These are phyloP conservation scores for Ascidia mentula DNA, from an alignment of 23 tunicate genomes.

Conservation along the genomic window DNA sequence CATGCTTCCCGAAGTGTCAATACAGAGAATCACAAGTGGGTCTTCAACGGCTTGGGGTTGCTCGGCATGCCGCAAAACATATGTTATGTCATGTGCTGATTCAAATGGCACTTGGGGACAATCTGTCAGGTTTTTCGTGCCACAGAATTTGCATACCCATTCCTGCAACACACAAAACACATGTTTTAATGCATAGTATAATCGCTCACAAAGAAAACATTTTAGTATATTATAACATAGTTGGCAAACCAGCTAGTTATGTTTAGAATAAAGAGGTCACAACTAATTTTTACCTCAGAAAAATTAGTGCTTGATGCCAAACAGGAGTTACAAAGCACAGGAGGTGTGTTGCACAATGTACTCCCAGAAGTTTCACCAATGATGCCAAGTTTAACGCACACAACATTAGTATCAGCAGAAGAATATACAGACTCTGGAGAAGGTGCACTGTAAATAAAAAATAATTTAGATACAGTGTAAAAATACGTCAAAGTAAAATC, in stretches of 20 bases:
- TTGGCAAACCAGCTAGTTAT: not conserved
- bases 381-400: conserved; percentile 50
- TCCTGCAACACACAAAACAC: conserved; percentile 18
- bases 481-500: not conserved
- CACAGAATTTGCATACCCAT: conserved; percentile 72
- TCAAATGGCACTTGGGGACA: not conserved
- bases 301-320: not conserved
- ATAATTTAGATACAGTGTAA: too few relatives aligned
- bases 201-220: not conserved
- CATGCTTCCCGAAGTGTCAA: conserved; percentile 94
- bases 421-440: conserved; percentile 18
- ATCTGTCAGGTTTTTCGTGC: conserved; percentile 10
- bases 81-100: conserved; percentile 55
- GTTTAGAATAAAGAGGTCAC: not conserved
- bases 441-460: not conserved
- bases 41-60: conserved; percentile 29
- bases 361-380: conserved; percentile 14
- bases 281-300: not conserved
- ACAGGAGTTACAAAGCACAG: conserved; percentile 30
- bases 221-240: not conserved
- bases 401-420: conserved; percentile 52
- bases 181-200: not conserved
- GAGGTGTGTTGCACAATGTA: not conserved
- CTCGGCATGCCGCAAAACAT: conserved; percentile 21
- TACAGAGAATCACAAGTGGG: conserved; percentile 63